phyloP scores from a whole-genome alignment of 2,888 invertebrate species.

The Yponomeuta evonymella region DNA sequence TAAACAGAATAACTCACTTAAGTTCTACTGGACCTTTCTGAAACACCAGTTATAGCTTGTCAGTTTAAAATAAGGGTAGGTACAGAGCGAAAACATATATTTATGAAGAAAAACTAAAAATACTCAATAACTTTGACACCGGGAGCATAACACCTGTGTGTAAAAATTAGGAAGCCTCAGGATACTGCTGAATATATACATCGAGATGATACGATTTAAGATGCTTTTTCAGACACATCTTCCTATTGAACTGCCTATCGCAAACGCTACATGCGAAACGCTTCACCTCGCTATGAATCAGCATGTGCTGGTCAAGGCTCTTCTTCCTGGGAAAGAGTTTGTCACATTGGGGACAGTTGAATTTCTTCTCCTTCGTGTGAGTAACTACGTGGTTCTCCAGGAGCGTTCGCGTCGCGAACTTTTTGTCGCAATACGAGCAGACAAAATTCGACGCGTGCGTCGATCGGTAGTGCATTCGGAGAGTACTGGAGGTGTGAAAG shows the following conservation, averaged over 20 bases:
- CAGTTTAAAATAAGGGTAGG: no score
- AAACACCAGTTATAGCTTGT: no score
- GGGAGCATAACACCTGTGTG: no score
- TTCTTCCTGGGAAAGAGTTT: conserved; percentile 57
- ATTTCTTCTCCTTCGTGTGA: conserved; percentile 42
- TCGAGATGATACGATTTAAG: background rate
- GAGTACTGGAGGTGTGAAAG: conserved; percentile 1
- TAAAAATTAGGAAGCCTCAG: background rate
- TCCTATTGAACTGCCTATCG: conserved; percentile 26
- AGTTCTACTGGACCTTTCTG: no score
- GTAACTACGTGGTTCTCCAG: conserved; percentile 23
- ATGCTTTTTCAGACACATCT: background rate
- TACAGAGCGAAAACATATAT: no score
- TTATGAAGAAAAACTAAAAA: no score
- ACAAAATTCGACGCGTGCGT: conserved; percentile 22
- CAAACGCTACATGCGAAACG: conserved; percentile 53
- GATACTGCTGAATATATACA: background rate
- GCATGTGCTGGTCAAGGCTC: conserved; percentile 52
- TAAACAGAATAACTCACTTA: no score
- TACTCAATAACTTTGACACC: no score
- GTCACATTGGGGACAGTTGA: conserved; percentile 48
- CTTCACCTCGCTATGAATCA: conserved; percentile 52
- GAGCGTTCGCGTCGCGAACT: conserved; percentile 28
- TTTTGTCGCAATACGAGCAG: conserved; percentile 38
- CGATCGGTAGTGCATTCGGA: conserved; percentile 2